Evolutionary conservation across 2,113 vertebrate species (phyloP).

Genomic region (Nannospalax galili): DNA sequence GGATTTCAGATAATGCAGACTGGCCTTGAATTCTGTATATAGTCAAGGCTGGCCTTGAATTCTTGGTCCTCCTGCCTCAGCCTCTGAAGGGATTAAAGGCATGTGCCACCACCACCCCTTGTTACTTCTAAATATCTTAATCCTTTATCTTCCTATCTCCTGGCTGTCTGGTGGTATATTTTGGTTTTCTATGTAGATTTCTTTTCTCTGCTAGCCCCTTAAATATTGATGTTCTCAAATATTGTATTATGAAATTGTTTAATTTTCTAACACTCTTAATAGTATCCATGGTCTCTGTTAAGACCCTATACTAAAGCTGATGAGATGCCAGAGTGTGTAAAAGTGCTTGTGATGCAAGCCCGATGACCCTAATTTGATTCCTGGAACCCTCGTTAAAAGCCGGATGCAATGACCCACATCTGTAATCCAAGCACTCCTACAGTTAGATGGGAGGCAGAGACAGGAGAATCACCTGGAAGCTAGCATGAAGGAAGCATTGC

Average conservation of each 20-base stretch:
- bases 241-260: slow-evolving; percentile 46
- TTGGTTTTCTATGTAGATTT: neutral
- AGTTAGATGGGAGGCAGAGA: neutral
- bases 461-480: neutral
- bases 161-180: neutral
- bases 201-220: slow-evolving; percentile 14
- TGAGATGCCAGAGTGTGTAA: neutral
- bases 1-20: neutral
- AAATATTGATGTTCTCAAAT: slow-evolving; percentile 25
- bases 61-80: neutral
- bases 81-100: neutral
- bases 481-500: neutral
- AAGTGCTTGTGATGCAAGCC: neutral
- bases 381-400: neutral
- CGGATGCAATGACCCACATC: neutral
- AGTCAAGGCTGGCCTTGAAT: neutral
- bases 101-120: neutral
- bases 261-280: slow-evolving; percentile 21
- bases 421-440: neutral
- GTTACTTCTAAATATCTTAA: slow-evolving; percentile 35
- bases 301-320: neutral
- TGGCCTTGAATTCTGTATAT: neutral
- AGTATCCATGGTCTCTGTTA: neutral
- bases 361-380: neutral
- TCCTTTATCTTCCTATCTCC: neutral